A percentile compares a stretch with the other conserved stretches of the same genome.
Conservation (phyloP, 2,113 vertebrate genomes). For the Otocyon megalotis region DNA sequence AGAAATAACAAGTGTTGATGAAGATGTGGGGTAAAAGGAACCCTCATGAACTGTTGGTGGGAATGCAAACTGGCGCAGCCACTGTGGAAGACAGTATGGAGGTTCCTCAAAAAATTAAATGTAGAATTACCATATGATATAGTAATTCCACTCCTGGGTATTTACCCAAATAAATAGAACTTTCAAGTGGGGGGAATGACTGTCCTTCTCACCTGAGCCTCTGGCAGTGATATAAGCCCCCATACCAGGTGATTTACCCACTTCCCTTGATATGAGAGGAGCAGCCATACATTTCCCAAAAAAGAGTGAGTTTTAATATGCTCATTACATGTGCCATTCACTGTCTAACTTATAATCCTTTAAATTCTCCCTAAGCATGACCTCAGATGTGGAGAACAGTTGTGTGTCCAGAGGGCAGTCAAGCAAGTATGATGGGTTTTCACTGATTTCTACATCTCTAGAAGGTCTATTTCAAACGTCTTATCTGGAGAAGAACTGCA, state of each 20-base stretch:
- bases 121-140: background rate
- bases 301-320: background rate
- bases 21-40: background rate
- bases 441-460: background rate
- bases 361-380: slow-evolving; percentile 37
- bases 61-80: background rate
- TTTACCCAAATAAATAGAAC: background rate
- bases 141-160: background rate
- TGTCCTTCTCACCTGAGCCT: background rate
- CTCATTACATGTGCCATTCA: background rate
- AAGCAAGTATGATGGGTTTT: background rate
- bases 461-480: background rate
- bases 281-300: background rate
- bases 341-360: slow-evolving; percentile 23
- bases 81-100: background rate
- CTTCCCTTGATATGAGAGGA: background rate
- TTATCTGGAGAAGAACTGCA: slow-evolving; percentile 4
- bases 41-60: background rate
- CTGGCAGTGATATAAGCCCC: background rate
- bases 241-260: background rate
- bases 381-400: slow-evolving; percentile 32
- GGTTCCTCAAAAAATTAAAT: background rate
- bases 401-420: background rate
- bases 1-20: background rate
- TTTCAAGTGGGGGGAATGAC: background rate